Percentiles rank a stretch among this genome's conserved stretches.
Evolutionary conservation across 2,797 vertebrate genomes (phyloP).

Genomic region (Danio albolineatus): DNA sequence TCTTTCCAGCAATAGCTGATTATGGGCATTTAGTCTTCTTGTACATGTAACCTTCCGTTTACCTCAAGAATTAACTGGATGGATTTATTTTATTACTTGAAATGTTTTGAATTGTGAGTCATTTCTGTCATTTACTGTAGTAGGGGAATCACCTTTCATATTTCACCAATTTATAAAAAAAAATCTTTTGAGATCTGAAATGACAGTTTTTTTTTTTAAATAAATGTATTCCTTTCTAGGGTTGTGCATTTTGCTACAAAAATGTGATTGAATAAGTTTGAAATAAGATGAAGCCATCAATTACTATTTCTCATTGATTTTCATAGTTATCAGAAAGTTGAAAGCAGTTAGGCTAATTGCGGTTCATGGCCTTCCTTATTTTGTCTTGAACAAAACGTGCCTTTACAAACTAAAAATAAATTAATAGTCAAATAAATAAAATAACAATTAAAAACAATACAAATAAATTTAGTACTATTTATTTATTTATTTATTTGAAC

Average conservation of each 20-base stretch:
- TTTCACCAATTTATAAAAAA: background rate
- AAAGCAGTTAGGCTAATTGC: no score
- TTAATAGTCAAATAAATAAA: no score
- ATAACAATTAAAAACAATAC: no score
- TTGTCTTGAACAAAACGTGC: no score
- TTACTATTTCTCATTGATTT: background rate
- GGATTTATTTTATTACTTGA: background rate
- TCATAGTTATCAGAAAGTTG: background rate
- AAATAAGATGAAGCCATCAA: background rate
- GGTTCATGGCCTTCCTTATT: no score
- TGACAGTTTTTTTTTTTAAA: background rate
- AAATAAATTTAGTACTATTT: no score
- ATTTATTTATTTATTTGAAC: no score
- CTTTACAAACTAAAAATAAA: no score
- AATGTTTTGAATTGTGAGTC: background rate
- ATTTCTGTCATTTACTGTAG: background rate
- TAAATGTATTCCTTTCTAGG: no score
- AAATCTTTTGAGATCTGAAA: background rate
- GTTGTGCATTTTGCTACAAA: background rate
- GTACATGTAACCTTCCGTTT: background rate
- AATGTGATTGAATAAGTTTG: background rate
- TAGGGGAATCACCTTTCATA: background rate
- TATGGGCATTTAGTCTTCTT: background rate
- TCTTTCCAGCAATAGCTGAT: background rate
- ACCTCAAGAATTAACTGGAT: background rate